Evolutionary conservation across 2,888 invertebrate species (phyloP), one percentile per base, ranked within the genome.

Genomic region (Sarcophaga subvicina): DNA sequence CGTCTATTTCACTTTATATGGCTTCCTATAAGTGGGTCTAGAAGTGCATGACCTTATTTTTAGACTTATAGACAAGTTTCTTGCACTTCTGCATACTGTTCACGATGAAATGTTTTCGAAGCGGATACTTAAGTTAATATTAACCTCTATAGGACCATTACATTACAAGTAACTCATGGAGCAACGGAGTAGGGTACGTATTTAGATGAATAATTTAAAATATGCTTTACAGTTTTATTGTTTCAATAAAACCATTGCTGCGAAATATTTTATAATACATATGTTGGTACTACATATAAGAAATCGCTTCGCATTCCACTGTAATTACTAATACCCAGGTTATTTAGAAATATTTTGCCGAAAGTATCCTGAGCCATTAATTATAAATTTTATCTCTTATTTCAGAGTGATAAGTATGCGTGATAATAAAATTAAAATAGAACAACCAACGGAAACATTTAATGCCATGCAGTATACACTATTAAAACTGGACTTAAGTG

Each of bases 391-490:
- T 14, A 14, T 54, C 17, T 14, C 17, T 54, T 54, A 54, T 54
- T 88, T 27, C 88, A 94, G 93, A 89, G 92, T 92, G 25, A 93
- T 95, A 85, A 95, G 95, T 90, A 93, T 95, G 86, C 94, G 94
- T 81, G 95, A 95, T 89, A 95, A 95, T 91, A 95, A 94, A 94
- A 95, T 95, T 69, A 95, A 95, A 89, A 94, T 93, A 92, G 89
- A 94, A 63, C 94, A 94, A 88, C 95, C 96, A 70, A 95, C 95
- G 3, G 96, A 97, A 90, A 94, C 95, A 5, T 96, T 96, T 91
- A 96, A 95, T 89, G 96, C 96, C 70, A 96, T 97, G 92, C 96
- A 97, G 91, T 96, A 96, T 90, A 96, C 96, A 10, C 92, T 98
- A 70, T 95, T 96, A 88, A 95, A 95, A 90, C 94, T 98, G 91